These are phyloP conservation scores for Iphiclides podalirius DNA, from an alignment of 2,888 invertebrate species.

Conservation along the genomic window DNA sequence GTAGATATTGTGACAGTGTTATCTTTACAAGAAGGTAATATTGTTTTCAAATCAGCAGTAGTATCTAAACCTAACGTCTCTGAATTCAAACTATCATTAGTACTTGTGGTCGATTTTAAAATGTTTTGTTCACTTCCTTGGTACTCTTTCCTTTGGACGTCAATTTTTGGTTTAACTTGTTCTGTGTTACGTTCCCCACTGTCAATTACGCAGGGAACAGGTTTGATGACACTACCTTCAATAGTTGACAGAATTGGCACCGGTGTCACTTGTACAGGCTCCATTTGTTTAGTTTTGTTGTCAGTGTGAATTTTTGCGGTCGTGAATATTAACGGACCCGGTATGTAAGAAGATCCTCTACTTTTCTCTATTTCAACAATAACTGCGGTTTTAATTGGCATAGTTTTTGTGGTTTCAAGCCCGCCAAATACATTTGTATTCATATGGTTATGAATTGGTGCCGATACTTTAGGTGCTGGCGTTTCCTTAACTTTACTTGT, in stretches of 20 bases:
- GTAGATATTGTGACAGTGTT: background rate
- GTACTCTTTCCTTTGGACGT: conserved; percentile 13
- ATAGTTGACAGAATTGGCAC: conserved; percentile 64
- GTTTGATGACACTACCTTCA: conserved; percentile 50
- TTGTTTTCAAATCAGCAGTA: background rate
- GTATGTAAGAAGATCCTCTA: conserved; percentile 44
- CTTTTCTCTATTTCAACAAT: conserved; percentile 58
- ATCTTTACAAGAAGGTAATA: background rate
- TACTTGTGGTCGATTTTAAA: background rate
- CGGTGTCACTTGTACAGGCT: conserved; percentile 61
- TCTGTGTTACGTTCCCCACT: conserved; percentile 1
- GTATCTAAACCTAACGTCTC: background rate
- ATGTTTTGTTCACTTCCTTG: conserved; percentile 24
- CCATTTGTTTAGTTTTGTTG: conserved; percentile 56
- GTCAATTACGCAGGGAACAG: conserved; percentile 16
- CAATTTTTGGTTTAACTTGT: conserved; percentile 14
- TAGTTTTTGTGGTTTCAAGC: conserved; percentile 37
- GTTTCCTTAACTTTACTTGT: conserved; percentile 39
- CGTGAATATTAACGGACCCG: conserved; percentile 66
- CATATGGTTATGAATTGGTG: conserved; percentile 55
- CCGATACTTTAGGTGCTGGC: conserved; percentile 32
- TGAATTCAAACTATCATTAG: conserved; percentile 1
- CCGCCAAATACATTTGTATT: conserved; percentile 55
- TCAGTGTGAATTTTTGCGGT: conserved; percentile 73
- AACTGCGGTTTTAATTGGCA: conserved; percentile 49